Base-by-base conservation (phyloP, 1,140 invertebrate genomes). In the Zaprionus kolodkinae region DNA sequence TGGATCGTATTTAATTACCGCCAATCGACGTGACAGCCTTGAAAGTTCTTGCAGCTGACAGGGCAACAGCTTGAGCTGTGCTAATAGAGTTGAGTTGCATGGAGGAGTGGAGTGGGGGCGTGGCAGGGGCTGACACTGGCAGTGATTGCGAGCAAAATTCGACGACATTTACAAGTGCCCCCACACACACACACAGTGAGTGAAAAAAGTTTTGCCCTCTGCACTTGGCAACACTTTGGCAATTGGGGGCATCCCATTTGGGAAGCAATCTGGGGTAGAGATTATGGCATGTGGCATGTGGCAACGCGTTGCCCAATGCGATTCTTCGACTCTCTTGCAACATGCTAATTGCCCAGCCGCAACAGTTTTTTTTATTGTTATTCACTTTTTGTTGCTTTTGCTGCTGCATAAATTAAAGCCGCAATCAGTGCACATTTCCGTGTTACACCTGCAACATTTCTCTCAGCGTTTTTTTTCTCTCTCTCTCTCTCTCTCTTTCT, bases 391-490 rank as follows among this genome's bases (percentile, higher is more conserved):
- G 61, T 21, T 62, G 52, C 12, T n/a, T n/a, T n/a, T 52, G 21
- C 27, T 65, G 17, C 21, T 63, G 64, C 74, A 79, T 84, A 74
- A 78, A 84, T 80, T 80, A 78, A 62, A 35, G 7, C 33, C 60
- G 68, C 70, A 84, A 80, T 77, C 81, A 77, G 69, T 72, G 81
- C 79, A 64, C 52, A 70, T 76, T 72, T 76, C 76, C 73, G 61
- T 76, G 69, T 74, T 59, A 74, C 72, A 74, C 65, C 65, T 74
- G 72, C 56, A 62, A 38, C 68, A 21, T 57, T 48, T 57, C 27
- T 56, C 21, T 48, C 74, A 25, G n/a, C 48, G 1, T 30, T 30
- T 30, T 30, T n/a, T n/a, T n/a, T n/a, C n/a, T n/a, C n/a, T n/a
- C n/a, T n/a, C n/a, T 30, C 21, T 33, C 15, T 21, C 33, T 25